Percentiles rank a stretch among this genome's conserved stretches.
Conservation (phyloP, 2,888 invertebrate genomes). For the Melanophora roralis region DNA sequence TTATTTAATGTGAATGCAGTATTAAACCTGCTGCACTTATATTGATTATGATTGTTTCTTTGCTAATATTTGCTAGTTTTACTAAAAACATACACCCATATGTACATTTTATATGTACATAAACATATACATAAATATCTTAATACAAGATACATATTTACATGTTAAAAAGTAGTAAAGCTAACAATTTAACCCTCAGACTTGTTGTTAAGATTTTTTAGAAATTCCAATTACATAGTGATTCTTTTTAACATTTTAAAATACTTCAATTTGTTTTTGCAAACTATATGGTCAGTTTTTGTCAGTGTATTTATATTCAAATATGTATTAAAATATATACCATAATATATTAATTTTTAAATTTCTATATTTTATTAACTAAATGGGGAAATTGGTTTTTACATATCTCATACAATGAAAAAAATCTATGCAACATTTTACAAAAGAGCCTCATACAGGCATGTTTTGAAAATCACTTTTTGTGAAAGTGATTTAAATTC, state of each 20-base stretch:
- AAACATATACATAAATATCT: not conserved
- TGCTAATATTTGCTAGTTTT: too few species aligned
- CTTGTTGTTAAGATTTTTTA: not conserved
- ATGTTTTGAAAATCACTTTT: too few species aligned
- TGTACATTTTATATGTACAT: slow-evolving; percentile 13
- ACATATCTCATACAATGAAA: too few species aligned
- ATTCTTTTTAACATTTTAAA: not conserved
- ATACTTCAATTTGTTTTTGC: not conserved
- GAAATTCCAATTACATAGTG: not conserved
- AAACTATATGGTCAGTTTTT: slow-evolving; percentile 16
- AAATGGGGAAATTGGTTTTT: too few species aligned
- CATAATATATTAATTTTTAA: slow-evolving; percentile 49
- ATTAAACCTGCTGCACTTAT: too few species aligned
- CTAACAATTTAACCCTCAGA: not conserved
- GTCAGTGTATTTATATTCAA: slow-evolving; percentile 52
- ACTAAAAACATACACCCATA: too few species aligned
- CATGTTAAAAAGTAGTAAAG: not conserved
- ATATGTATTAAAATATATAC: slow-evolving; percentile 38
- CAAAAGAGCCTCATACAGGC: too few species aligned
- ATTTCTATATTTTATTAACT: slow-evolving; percentile 30
- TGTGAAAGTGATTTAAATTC: too few species aligned
- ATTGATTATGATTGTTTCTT: too few species aligned
- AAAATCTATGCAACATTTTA: too few species aligned
- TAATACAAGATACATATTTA: not conserved
- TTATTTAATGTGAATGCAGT: too few species aligned